Evolutionary conservation across 2,797 vertebrate species (phyloP), one percentile per base, ranked within the genome.

Genomic region (Galaxias olidus): DNA sequence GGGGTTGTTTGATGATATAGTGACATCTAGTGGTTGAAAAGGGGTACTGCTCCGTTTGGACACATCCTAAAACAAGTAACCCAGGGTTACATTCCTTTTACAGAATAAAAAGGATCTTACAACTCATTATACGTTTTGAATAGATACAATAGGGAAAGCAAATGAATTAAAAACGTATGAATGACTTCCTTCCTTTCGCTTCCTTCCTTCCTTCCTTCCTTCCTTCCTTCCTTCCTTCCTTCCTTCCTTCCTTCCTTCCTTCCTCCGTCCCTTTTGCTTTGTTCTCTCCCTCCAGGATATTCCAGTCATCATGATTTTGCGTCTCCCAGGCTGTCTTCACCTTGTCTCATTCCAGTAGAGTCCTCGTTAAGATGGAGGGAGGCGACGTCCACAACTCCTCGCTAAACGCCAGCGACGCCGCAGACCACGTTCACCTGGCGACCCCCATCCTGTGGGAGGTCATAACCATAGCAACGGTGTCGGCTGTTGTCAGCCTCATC

Each of bases 401-500:
- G 48, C 45, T 76, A 20, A 88, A 84, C 52, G 71, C 71, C 85
- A 96, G 92, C 84, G 96, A 92, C 47, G 77, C 87, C 1, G 86
- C 87, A 63, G 93, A 91, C 64, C 30, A 30, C 3, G 63, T 87
- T 67, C 92, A 93, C 43, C 84, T 86, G 77, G 80, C 90, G 72
- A 90, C 93, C 14, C 95, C 95, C 66, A 91, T 90, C 63, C 87
- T 98, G 55, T 96, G 95, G 96, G 95, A 99, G 88, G 93, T 98
- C 63, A 92, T 99, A 80, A 93, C 94, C 71, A 98, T 99, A 19
- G 95, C 95, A 0, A 95, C 91, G 0, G 95, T 98, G 50, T 97
- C 95, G 0, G 96, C 95, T 9, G 91, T 97, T 47, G 96, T 97
- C 61, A 99, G 97, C 84, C 91, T 99, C 76, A 92, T 97, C 77